Evolutionary conservation across 1,140 invertebrate species (phyloP).

Genomic region (Bombus sylvicola): DNA sequence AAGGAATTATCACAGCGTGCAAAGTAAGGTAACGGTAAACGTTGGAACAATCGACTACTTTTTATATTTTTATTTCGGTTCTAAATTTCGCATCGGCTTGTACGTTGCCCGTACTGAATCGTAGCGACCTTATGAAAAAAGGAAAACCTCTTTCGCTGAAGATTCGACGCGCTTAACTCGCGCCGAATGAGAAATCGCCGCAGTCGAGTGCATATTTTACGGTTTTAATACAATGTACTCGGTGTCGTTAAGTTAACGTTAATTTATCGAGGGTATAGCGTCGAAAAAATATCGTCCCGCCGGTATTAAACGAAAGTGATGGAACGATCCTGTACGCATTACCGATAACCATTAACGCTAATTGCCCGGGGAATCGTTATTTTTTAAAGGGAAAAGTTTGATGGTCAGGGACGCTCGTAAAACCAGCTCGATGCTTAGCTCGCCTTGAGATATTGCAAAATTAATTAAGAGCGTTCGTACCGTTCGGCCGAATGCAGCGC

Average conservation of each 20-base stretch:
- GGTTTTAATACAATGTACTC: conserved; percentile 50
- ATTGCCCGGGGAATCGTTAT: conserved; percentile 41
- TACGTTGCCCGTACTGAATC: neutral
- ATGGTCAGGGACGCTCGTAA: conserved; percentile 38
- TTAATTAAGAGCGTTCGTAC: conserved; percentile 47
- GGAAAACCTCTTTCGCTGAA: neutral
- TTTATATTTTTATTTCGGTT: neutral
- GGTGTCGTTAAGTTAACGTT: conserved; percentile 41
- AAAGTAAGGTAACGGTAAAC: neutral
- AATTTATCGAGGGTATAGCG: conserved; percentile 23
- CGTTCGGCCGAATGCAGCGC: neutral
- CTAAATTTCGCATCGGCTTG: neutral
- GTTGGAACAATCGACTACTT: neutral
- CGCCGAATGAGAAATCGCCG: conserved; percentile 10
- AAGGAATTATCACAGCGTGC: neutral
- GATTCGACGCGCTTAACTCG: neutral
- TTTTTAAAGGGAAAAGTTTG: conserved; percentile 47
- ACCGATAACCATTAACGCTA: conserved; percentile 49
- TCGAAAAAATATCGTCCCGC: neutral
- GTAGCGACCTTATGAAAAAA: neutral
- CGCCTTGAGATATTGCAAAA: conserved; percentile 42
- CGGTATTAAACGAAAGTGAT: conserved; percentile 48
- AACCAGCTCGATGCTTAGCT: conserved; percentile 10
- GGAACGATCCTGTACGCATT: conserved; percentile 37
- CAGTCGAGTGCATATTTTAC: conserved; percentile 43